A percentile compares a stretch with the other conserved stretches of the same genome.
Evolutionary conservation across 2,888 invertebrate genomes (phyloP).

Genomic region (Altica lythri): DNA sequence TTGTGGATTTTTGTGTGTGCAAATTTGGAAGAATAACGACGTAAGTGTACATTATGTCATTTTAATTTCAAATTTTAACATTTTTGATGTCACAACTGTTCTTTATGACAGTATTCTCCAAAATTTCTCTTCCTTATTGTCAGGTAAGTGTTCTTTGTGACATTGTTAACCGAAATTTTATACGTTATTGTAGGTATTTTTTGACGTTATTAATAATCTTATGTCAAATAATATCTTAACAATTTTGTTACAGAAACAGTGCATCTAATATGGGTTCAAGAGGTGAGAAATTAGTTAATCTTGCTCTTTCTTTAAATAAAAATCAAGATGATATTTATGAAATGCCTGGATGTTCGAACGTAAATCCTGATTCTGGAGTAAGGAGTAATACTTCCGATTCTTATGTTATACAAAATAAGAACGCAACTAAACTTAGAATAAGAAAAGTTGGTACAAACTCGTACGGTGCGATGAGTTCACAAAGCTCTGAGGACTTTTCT

Average conservation of each 20-base stretch:
- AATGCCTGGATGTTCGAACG: not conserved
- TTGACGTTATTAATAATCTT: not conserved
- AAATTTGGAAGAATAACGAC: too few species aligned
- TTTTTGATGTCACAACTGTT: constrained; percentile 1
- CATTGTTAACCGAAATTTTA: constrained; percentile 4
- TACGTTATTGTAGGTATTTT: not conserved
- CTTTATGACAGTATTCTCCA: constrained; percentile 2
- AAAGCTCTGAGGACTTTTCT: not conserved
- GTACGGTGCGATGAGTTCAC: not conserved
- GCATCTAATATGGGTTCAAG: not conserved
- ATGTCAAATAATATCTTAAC: not conserved
- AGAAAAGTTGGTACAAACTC: not conserved
- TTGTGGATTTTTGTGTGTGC: constrained; percentile 6
- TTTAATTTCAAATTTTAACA: constrained; percentile 4
- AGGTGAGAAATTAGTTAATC: not conserved
- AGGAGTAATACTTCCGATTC: not conserved
- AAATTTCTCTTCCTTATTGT: not conserved
- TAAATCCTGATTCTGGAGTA: not conserved
- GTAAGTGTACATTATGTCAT: constrained; percentile 13
- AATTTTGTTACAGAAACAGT: not conserved
- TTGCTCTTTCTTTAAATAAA: not conserved
- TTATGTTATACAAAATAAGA: not conserved
- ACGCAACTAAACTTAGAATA: not conserved
- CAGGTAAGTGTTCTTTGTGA: constrained; percentile 3
- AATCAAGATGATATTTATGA: not conserved